Base-by-base conservation (phyloP, 2,797 vertebrate species). In the Discoglossus pictus region DNA sequence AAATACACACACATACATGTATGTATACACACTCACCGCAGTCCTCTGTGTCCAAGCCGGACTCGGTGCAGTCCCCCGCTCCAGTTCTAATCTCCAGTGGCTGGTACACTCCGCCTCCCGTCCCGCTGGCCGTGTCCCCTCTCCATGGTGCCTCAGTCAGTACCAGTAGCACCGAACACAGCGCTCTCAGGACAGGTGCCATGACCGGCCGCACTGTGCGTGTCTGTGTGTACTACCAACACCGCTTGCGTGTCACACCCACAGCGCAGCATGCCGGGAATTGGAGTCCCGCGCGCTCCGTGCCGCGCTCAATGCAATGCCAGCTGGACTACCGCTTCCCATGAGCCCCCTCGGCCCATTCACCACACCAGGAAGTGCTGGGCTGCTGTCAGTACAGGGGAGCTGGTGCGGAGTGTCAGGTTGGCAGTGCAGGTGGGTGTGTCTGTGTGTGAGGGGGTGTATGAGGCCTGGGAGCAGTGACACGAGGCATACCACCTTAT, bases 1-100 rank as follows among this genome's bases (percentile, higher is more conserved):
- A 5, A 16, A 7, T 3, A 44, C 17, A 43, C 6, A 16, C 7
- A 46, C 43, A 21, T 20, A 46, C 20, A 46, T 2, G 17, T 20
- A 25, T 8, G 27, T 13, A 7, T 2, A 20, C 23, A 65, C 23
- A 7, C 67, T 62, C 51, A 69, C 67, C 67, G 18, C 67, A 69
- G 3, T 69, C 66, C 31, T 69, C 66, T 17, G 44, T 15, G 67
- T 69, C 67, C 67, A 58, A 69, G 35, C 31, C 59, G 35, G 67
- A 69, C 50, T 69, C 59, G 20, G 15, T 21, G 51, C 67, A 69
- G 27, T 59, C 67, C 50, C 58, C 66, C 2, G 55, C 2, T 16
- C 46, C 46, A n/a, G 35, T 21, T 10, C 40, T 58, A 12, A 69
- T 25, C 4, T 55, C 50, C 2, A 40, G 40, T 1, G 56, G 13